Conservation (phyloP, 1,140 invertebrate genomes). For the Anadara kagoshimensis region DNA sequence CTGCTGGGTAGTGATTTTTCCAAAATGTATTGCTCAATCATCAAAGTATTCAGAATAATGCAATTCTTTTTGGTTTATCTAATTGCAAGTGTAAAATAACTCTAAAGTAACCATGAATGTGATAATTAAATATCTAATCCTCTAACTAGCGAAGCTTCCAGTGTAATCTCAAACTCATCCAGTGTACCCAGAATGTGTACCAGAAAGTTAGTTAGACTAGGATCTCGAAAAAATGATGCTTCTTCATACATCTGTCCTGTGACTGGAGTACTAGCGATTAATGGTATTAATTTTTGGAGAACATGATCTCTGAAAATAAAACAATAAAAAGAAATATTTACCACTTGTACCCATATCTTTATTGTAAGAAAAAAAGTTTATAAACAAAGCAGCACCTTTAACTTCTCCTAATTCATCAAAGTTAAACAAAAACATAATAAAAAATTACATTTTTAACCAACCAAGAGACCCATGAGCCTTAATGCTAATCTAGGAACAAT, state of each 20-base stretch:
- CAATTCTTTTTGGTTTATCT: too few relatives aligned
- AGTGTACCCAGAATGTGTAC: slow-evolving; percentile 93
- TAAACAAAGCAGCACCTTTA: neutral
- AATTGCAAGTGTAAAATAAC: too few relatives aligned
- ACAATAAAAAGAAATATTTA: neutral
- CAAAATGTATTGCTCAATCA: too few relatives aligned
- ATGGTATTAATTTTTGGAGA: slow-evolving; percentile 89
- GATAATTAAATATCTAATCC: slow-evolving; percentile 80
- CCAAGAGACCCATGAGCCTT: too few relatives aligned
- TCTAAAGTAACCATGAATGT: too few relatives aligned
- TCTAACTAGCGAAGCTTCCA: slow-evolving; percentile 95
- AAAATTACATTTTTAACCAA: too few relatives aligned
- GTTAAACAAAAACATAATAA: too few relatives aligned
- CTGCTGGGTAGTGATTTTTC: too few relatives aligned
- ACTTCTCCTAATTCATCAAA: too few relatives aligned
- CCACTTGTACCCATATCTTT: neutral
- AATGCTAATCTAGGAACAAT: too few relatives aligned
- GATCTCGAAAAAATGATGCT: slow-evolving; percentile 92
- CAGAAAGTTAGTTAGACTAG: slow-evolving; percentile 89
- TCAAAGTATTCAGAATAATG: too few relatives aligned
- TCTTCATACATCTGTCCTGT: slow-evolving; percentile 97
- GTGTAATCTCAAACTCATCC: slow-evolving; percentile 92
- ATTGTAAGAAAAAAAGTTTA: neutral
- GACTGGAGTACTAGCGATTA: slow-evolving; percentile 89
- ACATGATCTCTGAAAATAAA: slow-evolving; percentile 87